Base-by-base conservation (phyloP, 2,888 invertebrate species). In the Erpobdella octoculata region DNA sequence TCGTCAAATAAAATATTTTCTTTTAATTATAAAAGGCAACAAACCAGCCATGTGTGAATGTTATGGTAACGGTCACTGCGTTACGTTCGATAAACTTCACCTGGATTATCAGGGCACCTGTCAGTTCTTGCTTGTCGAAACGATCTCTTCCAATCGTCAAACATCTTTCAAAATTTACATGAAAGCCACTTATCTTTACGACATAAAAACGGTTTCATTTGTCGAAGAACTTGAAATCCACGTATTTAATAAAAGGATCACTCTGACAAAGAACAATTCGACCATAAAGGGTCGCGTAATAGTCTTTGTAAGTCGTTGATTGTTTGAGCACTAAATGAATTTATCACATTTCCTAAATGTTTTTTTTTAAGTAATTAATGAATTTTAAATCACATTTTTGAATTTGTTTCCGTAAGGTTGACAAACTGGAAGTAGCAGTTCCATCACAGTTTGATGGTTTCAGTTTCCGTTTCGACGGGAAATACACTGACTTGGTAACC, bases 71-170 rank as follows among this genome's bases (percentile, higher is more conserved):
- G n/a, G 36, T 4, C 65, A 65, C 65, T 65, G 65, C 25, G 36
- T 41, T n/a, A 65, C 65, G 12, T 65, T 65, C 38, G 65, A 65
- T 21, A 6, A 65, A 4, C 65, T 65, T 4, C 65, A 65, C 38
- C 65, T 65, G 33, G n/a, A 18, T 41, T 65, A 65, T 28, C 65
- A 65, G 25, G 65, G 65, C 15, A 4, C n/a, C 38, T 65, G 65
- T 21, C 25, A 65, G 37, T 65, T 65, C 38, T 6, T 65, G 4
- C 38, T 65, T 12, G 65, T 35, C 9, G 36, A 65, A 28, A 37
- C 36, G n/a, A 15, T 41, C 9, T 6, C 8, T 8, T 28, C 62
- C 6, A n/a, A 15, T n/a, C 12, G n/a, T 41, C 46, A 15, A 15
- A 41, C 65, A 8, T 4, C 6, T 25, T 65, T 65, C 38, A 6